Percentiles rank a stretch among this genome's conserved stretches.
These are phyloP conservation scores for Pogonus chalceus DNA, from an alignment of 1,140 invertebrate genomes.

Conservation along the genomic window DNA sequence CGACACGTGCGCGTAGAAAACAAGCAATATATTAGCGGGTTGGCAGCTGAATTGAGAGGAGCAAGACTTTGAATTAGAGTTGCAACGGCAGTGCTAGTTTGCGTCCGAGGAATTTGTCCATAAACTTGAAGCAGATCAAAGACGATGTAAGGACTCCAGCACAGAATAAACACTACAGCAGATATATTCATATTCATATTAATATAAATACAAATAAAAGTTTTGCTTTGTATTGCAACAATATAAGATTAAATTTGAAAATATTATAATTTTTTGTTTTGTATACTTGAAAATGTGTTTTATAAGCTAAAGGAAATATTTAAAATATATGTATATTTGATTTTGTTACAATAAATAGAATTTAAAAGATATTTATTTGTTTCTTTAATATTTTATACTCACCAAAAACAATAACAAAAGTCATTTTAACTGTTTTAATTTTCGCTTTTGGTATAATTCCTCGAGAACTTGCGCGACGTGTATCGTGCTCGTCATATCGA, in stretches of 20 bases:
- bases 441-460: conserved; percentile 89
- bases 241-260: no score
- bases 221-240: no score
- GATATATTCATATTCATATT: no score
- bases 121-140: conserved; percentile 90
- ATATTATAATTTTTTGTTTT: no score
- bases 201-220: no score
- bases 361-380: no score
- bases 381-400: no score
- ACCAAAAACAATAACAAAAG: conserved; percentile 89
- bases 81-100: conserved; percentile 71
- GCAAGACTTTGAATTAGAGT: conserved; percentile 90
- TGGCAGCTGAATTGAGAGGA: conserved; percentile 87
- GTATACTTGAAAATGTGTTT: no score
- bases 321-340: conserved; percentile 7
- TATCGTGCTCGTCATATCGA: conserved; percentile 29
- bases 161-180: conserved; percentile 79
- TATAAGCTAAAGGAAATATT: conserved; percentile 3
- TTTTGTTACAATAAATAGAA: background rate
- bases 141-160: conserved; percentile 93
- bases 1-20: conserved; percentile 84
- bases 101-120: conserved; percentile 66
- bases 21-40: conserved; percentile 91
- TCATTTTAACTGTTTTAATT: conserved; percentile 71
- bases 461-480: conserved; percentile 60